Evolutionary conservation across 2,113 vertebrate species (phyloP).

Genomic region (Lota lota): DNA sequence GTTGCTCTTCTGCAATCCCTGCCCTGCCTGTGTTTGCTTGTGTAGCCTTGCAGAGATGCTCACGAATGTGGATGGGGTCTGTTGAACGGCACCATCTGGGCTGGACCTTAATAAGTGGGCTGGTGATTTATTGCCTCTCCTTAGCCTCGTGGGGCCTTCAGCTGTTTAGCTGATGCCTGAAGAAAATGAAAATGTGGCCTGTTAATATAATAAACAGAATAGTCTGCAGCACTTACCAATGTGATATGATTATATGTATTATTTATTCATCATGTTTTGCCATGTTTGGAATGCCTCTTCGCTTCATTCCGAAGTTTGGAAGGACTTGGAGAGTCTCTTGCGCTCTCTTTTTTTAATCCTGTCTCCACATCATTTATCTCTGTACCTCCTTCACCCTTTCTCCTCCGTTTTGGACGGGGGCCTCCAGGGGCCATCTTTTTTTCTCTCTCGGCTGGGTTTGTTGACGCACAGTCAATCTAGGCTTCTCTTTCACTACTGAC

Average conservation of each 20-base stretch:
- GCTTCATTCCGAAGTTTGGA: conserved; percentile 81
- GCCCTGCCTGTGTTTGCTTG: not conserved
- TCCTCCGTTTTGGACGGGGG: conserved; percentile 71
- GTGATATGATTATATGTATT: no score
- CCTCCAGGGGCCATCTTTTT: conserved; percentile 79
- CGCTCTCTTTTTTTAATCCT: conserved; percentile 75
- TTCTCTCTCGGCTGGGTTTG: conserved; percentile 92
- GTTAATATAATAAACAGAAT: conserved; percentile 9
- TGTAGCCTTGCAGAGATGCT: not conserved
- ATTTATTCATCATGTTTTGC: no score
- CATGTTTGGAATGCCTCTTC: not conserved
- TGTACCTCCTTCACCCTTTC: conserved; percentile 25
- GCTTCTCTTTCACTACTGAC: conserved; percentile 56
- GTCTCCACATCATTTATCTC: conserved; percentile 82
- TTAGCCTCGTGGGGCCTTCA: conserved; percentile 36
- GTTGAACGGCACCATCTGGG: conserved; percentile 19
- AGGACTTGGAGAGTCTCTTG: conserved; percentile 71
- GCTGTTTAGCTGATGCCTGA: conserved; percentile 17
- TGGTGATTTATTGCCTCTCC: conserved; percentile 65
- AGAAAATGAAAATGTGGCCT: conserved; percentile 3
- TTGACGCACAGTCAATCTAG: conserved; percentile 93
- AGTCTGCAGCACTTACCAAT: not conserved
- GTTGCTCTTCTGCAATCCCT: no score
- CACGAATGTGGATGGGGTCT: conserved; percentile 9
- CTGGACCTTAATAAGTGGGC: conserved; percentile 61